phyloP scores from a whole-genome alignment of 2,888 invertebrate species.

The Stenodera caucasica region DNA sequence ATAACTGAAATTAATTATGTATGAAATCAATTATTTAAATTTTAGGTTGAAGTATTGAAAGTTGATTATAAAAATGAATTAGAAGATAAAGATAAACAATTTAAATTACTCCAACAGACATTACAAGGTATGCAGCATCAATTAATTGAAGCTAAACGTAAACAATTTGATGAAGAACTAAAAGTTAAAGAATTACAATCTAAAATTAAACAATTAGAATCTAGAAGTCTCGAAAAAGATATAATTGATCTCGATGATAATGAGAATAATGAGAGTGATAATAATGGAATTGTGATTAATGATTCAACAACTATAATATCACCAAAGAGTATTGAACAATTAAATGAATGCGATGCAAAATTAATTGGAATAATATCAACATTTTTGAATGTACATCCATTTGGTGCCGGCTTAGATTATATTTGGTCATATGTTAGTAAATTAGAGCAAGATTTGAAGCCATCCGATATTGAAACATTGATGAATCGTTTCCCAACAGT shows the following conservation, averaged over 20 bases:
- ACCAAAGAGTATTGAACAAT: constrained; percentile 21
- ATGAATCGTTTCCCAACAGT: constrained; percentile 78
- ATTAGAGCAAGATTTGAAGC: constrained; percentile 70
- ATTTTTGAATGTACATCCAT: constrained; percentile 90
- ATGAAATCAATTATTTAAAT: too few relatives aligned
- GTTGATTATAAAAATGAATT: constrained; percentile 76
- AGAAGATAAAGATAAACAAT: constrained; percentile 83
- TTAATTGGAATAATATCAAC: constrained; percentile 86
- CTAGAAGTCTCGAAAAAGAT: constrained; percentile 48
- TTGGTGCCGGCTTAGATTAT: constrained; percentile 87
- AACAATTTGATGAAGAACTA: constrained; percentile 60
- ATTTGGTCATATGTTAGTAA: constrained; percentile 90
- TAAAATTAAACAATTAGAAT: constrained; percentile 34
- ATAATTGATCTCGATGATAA: constrained; percentile 58
- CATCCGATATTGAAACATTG: constrained; percentile 75
- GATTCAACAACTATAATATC: constrained; percentile 22
- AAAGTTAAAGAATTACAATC: constrained; percentile 59
- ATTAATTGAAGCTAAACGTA: constrained; percentile 61
- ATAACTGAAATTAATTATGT: too few relatives aligned
- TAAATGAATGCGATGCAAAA: constrained; percentile 68
- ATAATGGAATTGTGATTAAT: constrained; percentile 34
- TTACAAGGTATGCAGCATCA: constrained; percentile 65
- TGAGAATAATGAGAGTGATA: constrained; percentile 48
- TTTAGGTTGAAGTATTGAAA: constrained; percentile 76
- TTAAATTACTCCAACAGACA: constrained; percentile 71